Base-by-base conservation (phyloP, 1,140 invertebrate genomes). In the Trachymyrmex septentrionalis region DNA sequence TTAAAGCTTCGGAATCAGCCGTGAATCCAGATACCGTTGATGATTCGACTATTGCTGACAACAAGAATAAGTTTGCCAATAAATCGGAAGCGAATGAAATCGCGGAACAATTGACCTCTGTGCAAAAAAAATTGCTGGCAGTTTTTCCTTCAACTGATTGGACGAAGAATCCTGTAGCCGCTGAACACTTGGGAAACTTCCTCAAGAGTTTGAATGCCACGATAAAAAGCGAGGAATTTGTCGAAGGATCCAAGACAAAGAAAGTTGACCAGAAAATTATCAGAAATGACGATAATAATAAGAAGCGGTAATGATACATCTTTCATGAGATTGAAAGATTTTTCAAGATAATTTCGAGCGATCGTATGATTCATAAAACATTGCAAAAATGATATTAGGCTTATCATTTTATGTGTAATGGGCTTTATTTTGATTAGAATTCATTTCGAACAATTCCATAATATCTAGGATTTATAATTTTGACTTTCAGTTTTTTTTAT, bases 101-200 rank as follows among this genome's bases (percentile, higher is more conserved):
- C 61, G 48, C 76, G n/a, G 91, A 92, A 57, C 89, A 90, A n/a
- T 30, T 90, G 57, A 90, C 82, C 0, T 87, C 91, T 10, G 88
- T 93, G 27, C 93, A 94, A 21, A 92, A 94, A 21, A 87, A 86
- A 67, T 78, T 94, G 16, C 21, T 92, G 0, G 92, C 92, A 2
- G 92, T 91, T 3, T 94, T 94, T 75, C 93, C 93, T 1, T 91
- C 93, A 0, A 92, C 92, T 57, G 92, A 94, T 10, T 94, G 94
- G 93, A 81, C 90, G 0, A 93, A 90, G 48, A 93, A 93, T 85
- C 90, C 93, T 0, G 55, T 90, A 24, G 89, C 91, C 1, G 89
- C 91, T 3, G 90, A 92, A 12, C 91, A 93, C 64, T 77, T 94
- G 2, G 93, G 91, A 16, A 93, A 94, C 19, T 92, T 94, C 61